Conservation (phyloP, 2,888 invertebrate genomes). For the Pterostichus niger region DNA sequence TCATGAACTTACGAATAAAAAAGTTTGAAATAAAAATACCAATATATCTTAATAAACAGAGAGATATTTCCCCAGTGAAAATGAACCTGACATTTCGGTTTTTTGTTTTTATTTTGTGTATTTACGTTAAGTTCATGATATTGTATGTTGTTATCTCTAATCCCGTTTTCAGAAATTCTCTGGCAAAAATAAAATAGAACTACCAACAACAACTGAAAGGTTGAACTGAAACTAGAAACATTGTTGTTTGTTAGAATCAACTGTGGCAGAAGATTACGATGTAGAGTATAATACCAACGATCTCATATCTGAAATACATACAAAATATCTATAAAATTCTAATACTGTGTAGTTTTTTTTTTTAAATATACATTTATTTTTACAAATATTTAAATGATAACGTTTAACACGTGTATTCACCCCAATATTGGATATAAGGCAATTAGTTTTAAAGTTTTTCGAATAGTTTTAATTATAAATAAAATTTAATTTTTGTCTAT, state of each 20-base stretch:
- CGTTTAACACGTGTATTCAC: background rate
- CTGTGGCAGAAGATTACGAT: constrained; percentile 13
- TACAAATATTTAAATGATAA: background rate
- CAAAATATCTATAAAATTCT: background rate
- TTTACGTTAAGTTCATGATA: constrained; percentile 30
- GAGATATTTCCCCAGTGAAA: constrained; percentile 16
- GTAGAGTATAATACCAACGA: background rate
- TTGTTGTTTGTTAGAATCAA: constrained; percentile 26
- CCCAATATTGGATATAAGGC: too few relatives aligned
- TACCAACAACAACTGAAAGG: constrained; percentile 6
- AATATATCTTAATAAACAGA: constrained; percentile 30
- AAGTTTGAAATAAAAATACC: constrained; percentile 24
- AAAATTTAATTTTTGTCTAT: too few relatives aligned
- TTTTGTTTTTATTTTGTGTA: constrained; percentile 22
- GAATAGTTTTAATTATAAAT: too few relatives aligned
- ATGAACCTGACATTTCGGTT: background rate
- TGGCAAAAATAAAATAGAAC: constrained; percentile 27
- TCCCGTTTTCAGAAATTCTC: constrained; percentile 39
- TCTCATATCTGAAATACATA: background rate
- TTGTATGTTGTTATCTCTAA: constrained; percentile 43
- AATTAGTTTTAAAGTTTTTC: too few relatives aligned
- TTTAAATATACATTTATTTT: background rate
- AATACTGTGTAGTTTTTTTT: background rate
- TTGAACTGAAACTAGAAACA: background rate
- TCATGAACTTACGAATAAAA: constrained; percentile 4